phyloP scores from a whole-genome alignment of 2,113 vertebrate genomes.

The Cathartes aura region DNA sequence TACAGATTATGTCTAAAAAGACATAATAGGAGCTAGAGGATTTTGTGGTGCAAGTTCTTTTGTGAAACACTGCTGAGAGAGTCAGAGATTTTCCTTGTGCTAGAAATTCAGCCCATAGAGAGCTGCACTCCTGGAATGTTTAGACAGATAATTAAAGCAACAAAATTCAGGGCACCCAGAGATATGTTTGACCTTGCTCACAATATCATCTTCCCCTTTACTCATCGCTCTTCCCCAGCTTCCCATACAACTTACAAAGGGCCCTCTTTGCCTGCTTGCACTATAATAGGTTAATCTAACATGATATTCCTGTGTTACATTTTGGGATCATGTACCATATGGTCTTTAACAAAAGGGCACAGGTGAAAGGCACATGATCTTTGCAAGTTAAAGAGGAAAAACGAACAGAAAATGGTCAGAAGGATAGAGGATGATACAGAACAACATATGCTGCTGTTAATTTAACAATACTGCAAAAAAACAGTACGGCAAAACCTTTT shows the following conservation, averaged over 20 bases:
- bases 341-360: background rate
- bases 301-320: background rate
- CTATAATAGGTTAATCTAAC: background rate
- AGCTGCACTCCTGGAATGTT: background rate
- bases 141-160: conserved; percentile 35
- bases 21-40: background rate
- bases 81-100: background rate
- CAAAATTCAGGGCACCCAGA: conserved; percentile 18
- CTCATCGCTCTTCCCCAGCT: background rate
- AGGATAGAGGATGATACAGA: background rate
- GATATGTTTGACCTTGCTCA: conserved; percentile 1
- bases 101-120: background rate
- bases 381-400: background rate
- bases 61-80: background rate
- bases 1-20: background rate
- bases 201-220: background rate
- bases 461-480: background rate
- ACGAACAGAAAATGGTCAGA: background rate
- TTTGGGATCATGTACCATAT: background rate
- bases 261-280: background rate
- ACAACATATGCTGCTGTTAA: background rate
- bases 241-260: background rate
- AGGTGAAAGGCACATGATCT: background rate
- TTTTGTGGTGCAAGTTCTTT: background rate
- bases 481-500: background rate